phyloP scores from a whole-genome alignment of 2,113 vertebrate species.

The Zingel zingel region DNA sequence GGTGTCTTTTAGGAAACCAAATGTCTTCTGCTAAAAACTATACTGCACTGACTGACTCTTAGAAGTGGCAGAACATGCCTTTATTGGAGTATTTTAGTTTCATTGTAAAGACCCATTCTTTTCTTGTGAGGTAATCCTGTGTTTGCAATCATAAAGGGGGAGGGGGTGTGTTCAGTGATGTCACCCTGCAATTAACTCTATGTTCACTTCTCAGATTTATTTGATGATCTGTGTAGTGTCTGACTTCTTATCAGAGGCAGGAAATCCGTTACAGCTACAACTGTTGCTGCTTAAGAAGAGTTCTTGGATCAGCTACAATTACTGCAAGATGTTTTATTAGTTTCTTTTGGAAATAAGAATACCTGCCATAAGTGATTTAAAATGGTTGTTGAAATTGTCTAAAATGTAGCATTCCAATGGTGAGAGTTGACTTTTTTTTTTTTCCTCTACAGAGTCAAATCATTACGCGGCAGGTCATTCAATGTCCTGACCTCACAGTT shows the following conservation, averaged over 20 bases:
- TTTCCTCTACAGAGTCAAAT: background rate
- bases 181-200: constrained; percentile 47
- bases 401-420: background rate
- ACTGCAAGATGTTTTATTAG: background rate
- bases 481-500: constrained; percentile 25
- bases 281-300: constrained; percentile 3
- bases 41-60: constrained; percentile 28
- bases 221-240: constrained; percentile 41
- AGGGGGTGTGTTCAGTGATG: constrained; percentile 44
- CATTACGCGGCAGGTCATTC: constrained; percentile 42
- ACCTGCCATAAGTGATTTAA: constrained; percentile 16
- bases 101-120: constrained; percentile 41
- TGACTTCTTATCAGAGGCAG: constrained; percentile 23
- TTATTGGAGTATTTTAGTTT: constrained; percentile 49
- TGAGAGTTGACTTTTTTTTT: background rate
- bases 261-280: constrained; percentile 30
- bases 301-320: background rate
- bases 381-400: background rate
- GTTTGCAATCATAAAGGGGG: constrained; percentile 50
- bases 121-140: constrained; percentile 59
- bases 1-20: constrained; percentile 34
- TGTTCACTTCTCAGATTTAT: constrained; percentile 35
- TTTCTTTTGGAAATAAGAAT: background rate
- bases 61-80: constrained; percentile 61
- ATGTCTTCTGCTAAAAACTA: constrained; percentile 42